Evolutionary conservation across 2,888 invertebrate species (phyloP).

Genomic region (Cerceris ruficornis): DNA sequence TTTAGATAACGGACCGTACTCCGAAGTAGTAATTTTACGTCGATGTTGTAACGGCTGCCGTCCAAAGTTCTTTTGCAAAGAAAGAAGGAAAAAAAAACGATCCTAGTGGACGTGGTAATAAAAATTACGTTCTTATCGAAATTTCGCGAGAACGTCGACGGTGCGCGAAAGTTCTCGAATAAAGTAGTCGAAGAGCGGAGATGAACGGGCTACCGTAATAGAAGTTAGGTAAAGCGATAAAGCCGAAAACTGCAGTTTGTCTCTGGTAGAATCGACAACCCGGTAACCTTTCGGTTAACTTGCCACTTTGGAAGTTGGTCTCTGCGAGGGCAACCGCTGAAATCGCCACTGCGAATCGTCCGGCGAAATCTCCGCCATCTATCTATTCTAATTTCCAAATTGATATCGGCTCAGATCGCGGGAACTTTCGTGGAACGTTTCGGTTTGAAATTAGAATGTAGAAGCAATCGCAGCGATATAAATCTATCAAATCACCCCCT

Average conservation of each 20-base stretch:
- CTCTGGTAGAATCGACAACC: conserved; percentile 48
- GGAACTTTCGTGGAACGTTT: too few relatives aligned
- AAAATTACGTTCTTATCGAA: not conserved
- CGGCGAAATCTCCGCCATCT: conserved; percentile 39
- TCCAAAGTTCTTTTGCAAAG: too few relatives aligned
- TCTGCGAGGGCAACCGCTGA: not conserved
- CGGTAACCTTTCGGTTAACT: conserved; percentile 61
- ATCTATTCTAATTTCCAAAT: conserved; percentile 2
- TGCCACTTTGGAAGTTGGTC: conserved; percentile 48
- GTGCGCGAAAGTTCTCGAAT: conserved; percentile 29
- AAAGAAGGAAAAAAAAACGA: not conserved
- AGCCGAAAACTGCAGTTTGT: conserved; percentile 36
- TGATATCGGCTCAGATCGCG: not conserved
- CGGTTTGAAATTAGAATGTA: too few relatives aligned
- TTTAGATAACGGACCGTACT: too few relatives aligned
- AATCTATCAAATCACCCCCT: not conserved
- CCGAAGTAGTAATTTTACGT: too few relatives aligned
- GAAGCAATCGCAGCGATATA: too few relatives aligned
- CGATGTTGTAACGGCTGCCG: too few relatives aligned
- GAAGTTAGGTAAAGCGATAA: conserved; percentile 46
- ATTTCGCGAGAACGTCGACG: conserved; percentile 21
- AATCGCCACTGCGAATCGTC: conserved; percentile 29
- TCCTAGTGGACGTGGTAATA: not conserved
- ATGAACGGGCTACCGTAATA: conserved; percentile 48
- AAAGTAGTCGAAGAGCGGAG: conserved; percentile 40